Percentiles rank a stretch among this genome's conserved stretches.
Conservation (phyloP, 53 echinoderm and acorn worm genomes). For the Holothuria leucospilota region DNA sequence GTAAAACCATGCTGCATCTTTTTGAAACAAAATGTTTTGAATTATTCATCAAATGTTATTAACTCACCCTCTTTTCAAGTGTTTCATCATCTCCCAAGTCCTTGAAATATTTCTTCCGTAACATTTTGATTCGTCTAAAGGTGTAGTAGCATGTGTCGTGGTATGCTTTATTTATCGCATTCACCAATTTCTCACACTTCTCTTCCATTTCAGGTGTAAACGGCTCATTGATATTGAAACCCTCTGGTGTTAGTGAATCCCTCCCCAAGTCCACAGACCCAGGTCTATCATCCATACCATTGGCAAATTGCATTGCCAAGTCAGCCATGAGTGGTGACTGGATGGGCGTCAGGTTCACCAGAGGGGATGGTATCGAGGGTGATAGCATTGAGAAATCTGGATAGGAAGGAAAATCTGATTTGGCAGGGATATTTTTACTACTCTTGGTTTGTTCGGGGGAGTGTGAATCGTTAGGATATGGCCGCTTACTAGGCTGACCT, state of each 20-base stretch:
- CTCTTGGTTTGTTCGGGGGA: slow-evolving; percentile 79
- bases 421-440: slow-evolving; percentile 66
- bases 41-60: too few relatives aligned
- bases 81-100: slow-evolving; percentile 84
- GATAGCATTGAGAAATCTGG: slow-evolving; percentile 81
- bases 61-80: slow-evolving; percentile 78
- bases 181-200: slow-evolving; percentile 80
- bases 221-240: slow-evolving; percentile 90
- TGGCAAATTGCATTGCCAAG: slow-evolving; percentile 38
- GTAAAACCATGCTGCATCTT: too few relatives aligned
- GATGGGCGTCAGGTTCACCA: slow-evolving; percentile 56
- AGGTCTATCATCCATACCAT: slow-evolving; percentile 53
- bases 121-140: slow-evolving; percentile 87
- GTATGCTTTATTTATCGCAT: slow-evolving; percentile 90
- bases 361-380: slow-evolving; percentile 73
- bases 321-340: slow-evolving; percentile 65
- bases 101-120: slow-evolving; percentile 84
- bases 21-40: too few relatives aligned
- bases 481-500: slow-evolving; percentile 66
- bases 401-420: slow-evolving; percentile 63
- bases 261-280: slow-evolving; percentile 59
- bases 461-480: slow-evolving; percentile 71
- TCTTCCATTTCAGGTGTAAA: slow-evolving; percentile 84
- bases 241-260: slow-evolving; percentile 64
- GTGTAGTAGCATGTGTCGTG: slow-evolving; percentile 99